Conservation (phyloP, 2,888 invertebrate species). For the Ophraella communa region DNA sequence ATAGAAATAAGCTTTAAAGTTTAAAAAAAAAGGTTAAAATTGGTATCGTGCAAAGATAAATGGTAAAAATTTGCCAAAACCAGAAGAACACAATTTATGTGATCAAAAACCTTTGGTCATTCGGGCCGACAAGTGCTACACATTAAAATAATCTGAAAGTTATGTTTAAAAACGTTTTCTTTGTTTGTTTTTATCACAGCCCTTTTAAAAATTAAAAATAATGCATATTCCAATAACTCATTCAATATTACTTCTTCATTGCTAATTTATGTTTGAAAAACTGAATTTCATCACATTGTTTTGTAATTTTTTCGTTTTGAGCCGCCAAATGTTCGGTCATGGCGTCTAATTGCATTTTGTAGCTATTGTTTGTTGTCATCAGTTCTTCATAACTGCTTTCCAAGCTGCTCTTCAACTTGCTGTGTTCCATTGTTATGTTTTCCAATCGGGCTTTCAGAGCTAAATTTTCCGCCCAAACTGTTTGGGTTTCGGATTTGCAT, state of each 20-base stretch:
- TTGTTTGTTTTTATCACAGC: slow-evolving; percentile 20
- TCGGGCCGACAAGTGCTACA: neutral
- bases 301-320: slow-evolving; percentile 84
- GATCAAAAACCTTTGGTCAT: neutral
- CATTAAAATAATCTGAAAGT: neutral
- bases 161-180: neutral
- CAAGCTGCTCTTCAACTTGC: slow-evolving; percentile 63
- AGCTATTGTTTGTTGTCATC: slow-evolving; percentile 68
- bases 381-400: slow-evolving; percentile 71
- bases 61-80: too few species aligned
- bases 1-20: too few species aligned
- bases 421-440: slow-evolving; percentile 61
- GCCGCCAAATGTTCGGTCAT: slow-evolving; percentile 81
- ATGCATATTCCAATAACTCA: neutral
- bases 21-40: too few species aligned
- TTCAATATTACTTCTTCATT: slow-evolving; percentile 44
- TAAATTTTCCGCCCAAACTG: slow-evolving; percentile 55
- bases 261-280: slow-evolving; percentile 67
- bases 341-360: slow-evolving; percentile 74
- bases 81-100: too few species aligned
- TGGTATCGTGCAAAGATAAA: too few species aligned
- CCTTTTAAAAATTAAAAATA: slow-evolving; percentile 4
- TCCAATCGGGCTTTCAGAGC: slow-evolving; percentile 62
- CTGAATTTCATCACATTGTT: slow-evolving; percentile 81
- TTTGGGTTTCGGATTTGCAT: slow-evolving; percentile 52